Base-by-base conservation (phyloP, 2,113 vertebrate species). In the Alouatta palliata region DNA sequence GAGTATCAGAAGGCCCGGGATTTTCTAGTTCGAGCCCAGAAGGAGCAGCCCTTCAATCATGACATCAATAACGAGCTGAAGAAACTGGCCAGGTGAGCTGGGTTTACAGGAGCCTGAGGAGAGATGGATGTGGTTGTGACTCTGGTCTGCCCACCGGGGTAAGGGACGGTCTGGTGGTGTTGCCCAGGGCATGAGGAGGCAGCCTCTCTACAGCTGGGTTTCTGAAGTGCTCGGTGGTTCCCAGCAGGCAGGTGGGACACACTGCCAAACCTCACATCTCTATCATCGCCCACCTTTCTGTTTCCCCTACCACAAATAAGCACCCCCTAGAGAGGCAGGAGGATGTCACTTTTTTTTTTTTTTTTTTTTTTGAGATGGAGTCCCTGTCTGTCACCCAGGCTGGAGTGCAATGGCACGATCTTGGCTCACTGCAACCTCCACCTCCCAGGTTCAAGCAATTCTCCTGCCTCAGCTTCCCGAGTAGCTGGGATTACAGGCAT, bases 61-160 rank as follows among this genome's bases (percentile, higher is more conserved):
- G 99, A 99, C 92, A 99, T 99, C 96, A 99, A 99, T 98, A 99
- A 98, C 0, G 99, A 99, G 43, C 98, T 99, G 97, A 99, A 97
- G 92, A 99, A 99, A 95, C 95, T 99, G 94, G 98, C 99, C 45
- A 97, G 98, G 99, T 99, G 97, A 99, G 99, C 21, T 76, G 93
- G 25, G 37, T 96, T 81, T 64, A 40, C 25, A 1, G 71, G 9
- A 27, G 27, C 19, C 4, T 52, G 40, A 9, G 23, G 30, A 80
- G 27, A 37, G 75, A 83, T 35, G 68, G 35, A 13, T 25, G 4
- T 5, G 21, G 5, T 25, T 79, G 11, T 27, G 1, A 2, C 37
- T 58, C 70, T 9, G 4, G 45, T 25, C 49, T 7, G 30, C 40
- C 64, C 32, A 4, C 35, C 58, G 6, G 21, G 27, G 13, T 13